Evolutionary conservation across 2,888 invertebrate species (phyloP), one percentile per base, ranked within the genome.

Genomic region (Palloptera scutellata): DNA sequence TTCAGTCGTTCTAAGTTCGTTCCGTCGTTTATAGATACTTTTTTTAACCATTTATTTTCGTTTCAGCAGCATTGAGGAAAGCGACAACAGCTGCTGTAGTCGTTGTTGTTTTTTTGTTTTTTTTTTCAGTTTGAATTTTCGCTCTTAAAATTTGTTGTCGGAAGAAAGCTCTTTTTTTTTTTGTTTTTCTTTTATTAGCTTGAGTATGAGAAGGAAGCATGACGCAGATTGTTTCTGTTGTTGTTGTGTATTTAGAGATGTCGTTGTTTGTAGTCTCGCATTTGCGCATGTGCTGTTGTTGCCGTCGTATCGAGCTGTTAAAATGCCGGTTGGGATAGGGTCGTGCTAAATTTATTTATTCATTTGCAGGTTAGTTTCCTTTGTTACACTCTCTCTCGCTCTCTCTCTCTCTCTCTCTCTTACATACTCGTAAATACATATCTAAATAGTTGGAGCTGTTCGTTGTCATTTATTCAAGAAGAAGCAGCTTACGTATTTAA

Each of bases 311-410:
- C 48, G 30, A 6, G n/a, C n/a, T n/a, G 63, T 58, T 55, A 72
- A 76, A 76, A 70, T 70, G 80, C 81, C 80, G 80, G 81, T 80
- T 81, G 79, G 76, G 78, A 81, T 79, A 81, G 79, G 79, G 77
- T 78, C 75, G 69, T 30, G 30, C 30, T 30, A 30, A 30, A 30
- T 30, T 30, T 30, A 30, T 30, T 30, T 30, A 2, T 30, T 30
- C 6, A 30, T 6, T 30, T 30, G 30, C 6, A 55, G 4, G 9
- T n/a, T 40, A 30, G 19, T 15, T 55, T 20, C 3, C 30, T 20
- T 40, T 12, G 19, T 43, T 43, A 42, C 42, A 13, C 58, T 58
- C 19, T 42, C 10, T 1, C 9, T 15, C 12, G 8, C 13, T 57
- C 15, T 58, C 17, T 13, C 19, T 58, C 17, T 58, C 42, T 43